Conservation (phyloP, 2,888 invertebrate genomes). For the Sthenelais limicola region DNA sequence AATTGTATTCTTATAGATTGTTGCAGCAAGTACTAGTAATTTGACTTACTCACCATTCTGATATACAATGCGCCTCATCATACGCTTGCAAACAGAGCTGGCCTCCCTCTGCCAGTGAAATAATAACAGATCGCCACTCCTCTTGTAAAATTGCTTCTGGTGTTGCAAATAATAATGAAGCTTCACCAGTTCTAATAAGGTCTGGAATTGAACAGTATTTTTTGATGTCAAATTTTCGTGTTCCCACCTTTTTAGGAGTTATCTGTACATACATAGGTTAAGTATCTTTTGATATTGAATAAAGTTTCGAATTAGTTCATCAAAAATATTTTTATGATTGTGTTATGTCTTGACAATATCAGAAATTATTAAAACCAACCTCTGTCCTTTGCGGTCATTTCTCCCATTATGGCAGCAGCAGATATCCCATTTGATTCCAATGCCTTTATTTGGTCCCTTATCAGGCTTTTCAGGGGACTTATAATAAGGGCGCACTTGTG, state of each 20-base stretch:
- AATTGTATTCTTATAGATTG: no score
- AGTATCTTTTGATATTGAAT: no score
- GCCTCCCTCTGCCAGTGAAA: not conserved
- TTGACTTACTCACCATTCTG: not conserved
- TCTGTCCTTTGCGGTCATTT: not conserved
- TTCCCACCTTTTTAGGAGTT: no score
- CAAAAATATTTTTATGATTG: not conserved
- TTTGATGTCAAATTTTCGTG: no score
- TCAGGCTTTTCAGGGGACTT: conserved; percentile 1
- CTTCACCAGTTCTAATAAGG: not conserved
- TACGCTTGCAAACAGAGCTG: conserved; percentile 17
- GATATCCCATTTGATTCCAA: not conserved
- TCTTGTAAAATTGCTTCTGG: not conserved
- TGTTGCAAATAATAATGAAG: not conserved
- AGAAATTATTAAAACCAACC: not conserved
- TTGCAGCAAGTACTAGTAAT: not conserved
- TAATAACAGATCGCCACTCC: not conserved
- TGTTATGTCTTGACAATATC: not conserved
- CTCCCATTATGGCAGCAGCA: not conserved
- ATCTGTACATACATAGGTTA: not conserved
- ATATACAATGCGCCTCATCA: conserved; percentile 20
- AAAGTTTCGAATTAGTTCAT: not conserved
- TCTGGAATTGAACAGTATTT: no score
- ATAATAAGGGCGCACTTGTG: not conserved
- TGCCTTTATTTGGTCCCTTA: not conserved